These are phyloP conservation scores for Unio pictorum DNA, from an alignment of 2,888 invertebrate species.

Conservation along the genomic window DNA sequence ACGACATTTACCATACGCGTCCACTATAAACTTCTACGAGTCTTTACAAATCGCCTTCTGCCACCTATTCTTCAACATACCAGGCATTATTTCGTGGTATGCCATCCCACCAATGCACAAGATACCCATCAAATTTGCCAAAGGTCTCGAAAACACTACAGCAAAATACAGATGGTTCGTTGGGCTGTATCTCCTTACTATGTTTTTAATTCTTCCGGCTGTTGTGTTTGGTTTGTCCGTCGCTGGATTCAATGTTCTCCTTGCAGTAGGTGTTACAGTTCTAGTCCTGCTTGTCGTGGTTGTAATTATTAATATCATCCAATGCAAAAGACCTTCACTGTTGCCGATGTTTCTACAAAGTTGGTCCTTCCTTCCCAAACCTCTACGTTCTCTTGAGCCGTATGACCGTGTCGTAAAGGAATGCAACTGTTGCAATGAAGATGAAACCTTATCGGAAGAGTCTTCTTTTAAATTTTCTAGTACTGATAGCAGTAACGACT, in stretches of 20 bases:
- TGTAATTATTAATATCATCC: constrained; percentile 62
- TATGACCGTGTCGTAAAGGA: constrained; percentile 52
- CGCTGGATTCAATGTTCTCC: constrained; percentile 52
- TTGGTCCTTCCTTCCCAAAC: constrained; percentile 67
- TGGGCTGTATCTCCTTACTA: constrained; percentile 69
- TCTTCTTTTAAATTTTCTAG: no score
- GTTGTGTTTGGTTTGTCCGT: constrained; percentile 60
- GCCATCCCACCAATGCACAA: constrained; percentile 73
- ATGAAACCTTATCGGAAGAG: no score
- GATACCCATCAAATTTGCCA: constrained; percentile 74
- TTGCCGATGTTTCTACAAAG: constrained; percentile 58
- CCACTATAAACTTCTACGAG: constrained; percentile 18
- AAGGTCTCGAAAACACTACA: constrained; percentile 74
- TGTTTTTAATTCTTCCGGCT: constrained; percentile 64
- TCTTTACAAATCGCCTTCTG: constrained; percentile 73
- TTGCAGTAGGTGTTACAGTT: constrained; percentile 55
- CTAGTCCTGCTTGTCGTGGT: constrained; percentile 45
- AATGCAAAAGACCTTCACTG: constrained; percentile 43
- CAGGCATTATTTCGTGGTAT: constrained; percentile 75
- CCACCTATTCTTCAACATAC: constrained; percentile 76
- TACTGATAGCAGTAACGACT: no score
- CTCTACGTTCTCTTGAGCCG: constrained; percentile 62
- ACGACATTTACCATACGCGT: constrained; percentile 65
- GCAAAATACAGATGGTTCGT: constrained; percentile 77
- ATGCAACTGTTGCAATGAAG: no score